Percentiles rank a stretch among this genome's conserved stretches.
These are phyloP conservation scores for Apis dorsata DNA, from an alignment of 1,140 invertebrate genomes.

Conservation along the genomic window DNA sequence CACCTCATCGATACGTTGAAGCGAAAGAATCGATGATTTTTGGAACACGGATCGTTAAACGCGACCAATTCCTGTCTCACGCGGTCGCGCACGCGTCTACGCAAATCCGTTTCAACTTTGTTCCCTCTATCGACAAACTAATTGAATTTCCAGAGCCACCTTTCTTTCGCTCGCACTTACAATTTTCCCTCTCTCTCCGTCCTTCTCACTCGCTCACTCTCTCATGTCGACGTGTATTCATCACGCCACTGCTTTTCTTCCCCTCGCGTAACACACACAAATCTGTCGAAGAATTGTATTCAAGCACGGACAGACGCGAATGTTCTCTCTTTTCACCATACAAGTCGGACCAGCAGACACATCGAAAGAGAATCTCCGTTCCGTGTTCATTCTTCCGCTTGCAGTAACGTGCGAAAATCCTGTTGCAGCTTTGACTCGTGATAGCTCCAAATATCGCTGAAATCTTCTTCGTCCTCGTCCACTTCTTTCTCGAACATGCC, in stretches of 20 bases:
- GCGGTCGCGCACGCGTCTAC: background rate
- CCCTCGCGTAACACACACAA: background rate
- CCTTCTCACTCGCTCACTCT: background rate
- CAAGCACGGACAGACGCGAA: slow-evolving; percentile 4
- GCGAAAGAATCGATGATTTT: background rate
- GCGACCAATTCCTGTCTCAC: background rate
- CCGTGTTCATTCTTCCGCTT: slow-evolving; percentile 75
- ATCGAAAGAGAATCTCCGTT: background rate
- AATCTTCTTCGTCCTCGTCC: slow-evolving; percentile 67
- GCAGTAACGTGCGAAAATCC: slow-evolving; percentile 76
- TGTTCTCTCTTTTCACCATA: slow-evolving; percentile 11
- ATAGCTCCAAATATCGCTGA: slow-evolving; percentile 78
- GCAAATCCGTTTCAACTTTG: background rate
- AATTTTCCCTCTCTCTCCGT: background rate
- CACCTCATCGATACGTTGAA: background rate
- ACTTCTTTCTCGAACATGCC: slow-evolving; percentile 55
- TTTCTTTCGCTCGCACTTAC: slow-evolving; percentile 22
- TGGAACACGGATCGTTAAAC: background rate
- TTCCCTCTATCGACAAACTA: slow-evolving; percentile 25
- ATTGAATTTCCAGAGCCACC: slow-evolving; percentile 8
- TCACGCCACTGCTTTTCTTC: background rate
- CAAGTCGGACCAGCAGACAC: background rate
- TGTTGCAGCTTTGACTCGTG: slow-evolving; percentile 77
- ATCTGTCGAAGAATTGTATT: background rate
- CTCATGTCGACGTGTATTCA: background rate